Percentiles rank a stretch among this genome's conserved stretches.
phyloP scores from a whole-genome alignment of 2,888 invertebrate species.

The Lapara coniferarum region DNA sequence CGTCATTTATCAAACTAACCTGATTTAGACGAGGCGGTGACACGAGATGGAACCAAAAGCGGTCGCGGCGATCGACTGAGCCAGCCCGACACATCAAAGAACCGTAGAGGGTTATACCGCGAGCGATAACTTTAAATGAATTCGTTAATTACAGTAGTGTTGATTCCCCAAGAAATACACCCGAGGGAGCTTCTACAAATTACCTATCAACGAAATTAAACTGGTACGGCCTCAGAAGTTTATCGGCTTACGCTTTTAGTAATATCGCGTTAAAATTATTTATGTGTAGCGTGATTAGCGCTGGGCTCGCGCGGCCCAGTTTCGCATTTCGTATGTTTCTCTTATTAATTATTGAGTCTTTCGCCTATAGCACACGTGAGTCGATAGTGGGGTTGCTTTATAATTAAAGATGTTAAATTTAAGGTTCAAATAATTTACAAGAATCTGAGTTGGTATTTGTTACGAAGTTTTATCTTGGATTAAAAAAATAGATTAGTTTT shows the following conservation, averaged over 20 bases:
- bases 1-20: constrained; percentile 58
- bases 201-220: constrained; percentile 75
- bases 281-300: constrained; percentile 50
- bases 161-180: constrained; percentile 73
- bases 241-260: constrained; percentile 57
- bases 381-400: constrained; percentile 1
- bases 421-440: neutral
- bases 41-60: constrained; percentile 6
- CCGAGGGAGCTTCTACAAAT: constrained; percentile 64
- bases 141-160: constrained; percentile 79
- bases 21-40: constrained; percentile 37
- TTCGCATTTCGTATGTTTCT: constrained; percentile 42
- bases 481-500: too few relatives aligned
- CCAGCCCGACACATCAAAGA: constrained; percentile 60
- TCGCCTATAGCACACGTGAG: constrained; percentile 35
- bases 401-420: too few relatives aligned
- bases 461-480: too few relatives aligned
- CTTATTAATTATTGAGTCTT: constrained; percentile 43
- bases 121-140: constrained; percentile 76
- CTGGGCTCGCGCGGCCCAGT: constrained; percentile 38
- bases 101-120: constrained; percentile 46
- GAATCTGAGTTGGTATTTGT: neutral
- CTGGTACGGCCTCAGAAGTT: constrained; percentile 57
- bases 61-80: neutral
- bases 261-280: constrained; percentile 54